Evolutionary conservation across 2,888 invertebrate genomes (phyloP).

Genomic region (Athrips mouffetella): DNA sequence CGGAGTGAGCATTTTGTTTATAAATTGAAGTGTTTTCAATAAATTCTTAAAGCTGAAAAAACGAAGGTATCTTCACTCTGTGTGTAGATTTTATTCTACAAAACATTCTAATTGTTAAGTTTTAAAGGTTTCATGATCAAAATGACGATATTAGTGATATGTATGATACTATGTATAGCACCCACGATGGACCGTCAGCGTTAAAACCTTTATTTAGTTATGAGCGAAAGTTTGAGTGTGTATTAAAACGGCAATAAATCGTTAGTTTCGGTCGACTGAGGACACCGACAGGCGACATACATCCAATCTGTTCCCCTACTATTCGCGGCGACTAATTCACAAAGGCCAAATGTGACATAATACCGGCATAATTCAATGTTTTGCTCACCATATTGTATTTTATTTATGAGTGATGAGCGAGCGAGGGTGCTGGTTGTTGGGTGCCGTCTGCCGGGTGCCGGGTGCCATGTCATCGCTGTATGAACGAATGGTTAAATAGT

Average conservation of each 20-base stretch:
- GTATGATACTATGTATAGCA: too few species aligned
- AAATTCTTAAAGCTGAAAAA: slow-evolving; percentile 10
- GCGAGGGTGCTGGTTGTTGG: slow-evolving; percentile 41
- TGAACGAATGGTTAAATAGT: slow-evolving; percentile 77
- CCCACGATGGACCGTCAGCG: too few species aligned
- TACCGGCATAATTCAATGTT: slow-evolving; percentile 79
- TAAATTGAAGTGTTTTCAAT: slow-evolving; percentile 50
- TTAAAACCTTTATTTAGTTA: too few species aligned
- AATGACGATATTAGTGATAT: too few species aligned
- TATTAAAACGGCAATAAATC: slow-evolving; percentile 45
- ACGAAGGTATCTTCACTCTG: not conserved
- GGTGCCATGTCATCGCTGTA: slow-evolving; percentile 67
- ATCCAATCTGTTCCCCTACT: slow-evolving; percentile 61
- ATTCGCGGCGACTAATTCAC: slow-evolving; percentile 68
- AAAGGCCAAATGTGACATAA: slow-evolving; percentile 79
- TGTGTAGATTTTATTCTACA: not conserved
- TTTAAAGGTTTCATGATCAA: too few species aligned
- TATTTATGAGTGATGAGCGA: slow-evolving; percentile 78
- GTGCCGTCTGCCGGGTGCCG: slow-evolving; percentile 22
- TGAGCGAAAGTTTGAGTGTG: too few species aligned
- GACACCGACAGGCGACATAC: slow-evolving; percentile 54
- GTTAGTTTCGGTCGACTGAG: slow-evolving; percentile 50
- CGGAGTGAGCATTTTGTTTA: slow-evolving; percentile 50
- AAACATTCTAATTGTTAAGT: too few species aligned
- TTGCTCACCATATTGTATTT: slow-evolving; percentile 80